A percentile compares a stretch with the other conserved stretches of the same genome.
Evolutionary conservation across 1,140 invertebrate genomes (phyloP).

Genomic region (Campoletis sonorensis): DNA sequence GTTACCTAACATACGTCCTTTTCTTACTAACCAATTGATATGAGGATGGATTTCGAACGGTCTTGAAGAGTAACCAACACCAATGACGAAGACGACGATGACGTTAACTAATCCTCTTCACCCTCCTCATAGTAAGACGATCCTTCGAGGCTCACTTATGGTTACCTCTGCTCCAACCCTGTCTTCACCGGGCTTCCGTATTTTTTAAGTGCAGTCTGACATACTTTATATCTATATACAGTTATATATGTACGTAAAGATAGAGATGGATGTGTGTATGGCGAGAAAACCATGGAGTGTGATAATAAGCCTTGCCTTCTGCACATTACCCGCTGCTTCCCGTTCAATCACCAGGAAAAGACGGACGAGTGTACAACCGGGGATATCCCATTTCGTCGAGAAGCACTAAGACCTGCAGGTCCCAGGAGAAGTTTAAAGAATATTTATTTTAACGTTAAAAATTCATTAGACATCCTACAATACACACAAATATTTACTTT

Average conservation of each 20-base stretch:
- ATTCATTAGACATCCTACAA: too few relatives aligned
- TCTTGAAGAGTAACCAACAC: conserved; percentile 49
- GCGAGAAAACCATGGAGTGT: neutral
- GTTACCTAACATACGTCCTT: neutral
- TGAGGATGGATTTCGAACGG: conserved; percentile 10
- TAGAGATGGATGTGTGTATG: neutral
- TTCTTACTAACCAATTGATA: neutral
- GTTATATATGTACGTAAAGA: neutral
- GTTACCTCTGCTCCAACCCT: conserved; percentile 13
- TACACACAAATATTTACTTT: too few relatives aligned
- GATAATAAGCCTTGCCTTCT: conserved; percentile 26
- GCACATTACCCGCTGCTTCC: neutral
- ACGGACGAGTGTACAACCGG: neutral
- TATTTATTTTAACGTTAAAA: too few relatives aligned
- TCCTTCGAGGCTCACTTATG: conserved; percentile 40
- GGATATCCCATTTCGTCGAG: conserved; percentile 23
- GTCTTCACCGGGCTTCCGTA: conserved; percentile 51
- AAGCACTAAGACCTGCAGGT: neutral
- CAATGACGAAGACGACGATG: conserved; percentile 28
- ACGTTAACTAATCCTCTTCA: conserved; percentile 49
- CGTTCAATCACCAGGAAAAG: neutral
- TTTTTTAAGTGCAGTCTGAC: conserved; percentile 32
- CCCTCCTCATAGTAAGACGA: conserved; percentile 47
- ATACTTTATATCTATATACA: neutral
- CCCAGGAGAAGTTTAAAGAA: too few relatives aligned